phyloP scores from a whole-genome alignment of 2,888 invertebrate species.

The Cephus sareptanus region DNA sequence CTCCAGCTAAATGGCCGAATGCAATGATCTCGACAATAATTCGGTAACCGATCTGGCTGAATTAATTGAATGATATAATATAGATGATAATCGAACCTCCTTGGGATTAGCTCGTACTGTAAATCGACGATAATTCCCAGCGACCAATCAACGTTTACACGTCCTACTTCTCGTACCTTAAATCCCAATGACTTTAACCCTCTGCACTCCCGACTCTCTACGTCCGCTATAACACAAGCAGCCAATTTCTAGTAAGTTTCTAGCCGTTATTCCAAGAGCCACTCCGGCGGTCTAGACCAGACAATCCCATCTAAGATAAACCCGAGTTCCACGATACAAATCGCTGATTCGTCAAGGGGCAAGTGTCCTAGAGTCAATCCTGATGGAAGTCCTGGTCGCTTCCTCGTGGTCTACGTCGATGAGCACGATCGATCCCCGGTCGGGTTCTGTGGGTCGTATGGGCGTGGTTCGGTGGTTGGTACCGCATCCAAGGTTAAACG shows the following conservation, averaged over 20 bases:
- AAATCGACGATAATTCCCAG: not conserved
- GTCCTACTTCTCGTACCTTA: not conserved
- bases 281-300: not conserved
- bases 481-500: slow-evolving; percentile 7
- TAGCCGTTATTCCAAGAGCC: not conserved
- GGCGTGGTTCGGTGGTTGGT: slow-evolving; percentile 7
- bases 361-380: not conserved
- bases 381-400: not conserved
- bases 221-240: not conserved
- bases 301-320: not conserved
- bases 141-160: not conserved
- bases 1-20: not conserved
- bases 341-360: not conserved
- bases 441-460: not conserved
- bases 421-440: not conserved
- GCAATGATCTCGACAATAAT: slow-evolving; percentile 4
- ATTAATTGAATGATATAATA: not conserved
- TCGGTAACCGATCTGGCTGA: not conserved
- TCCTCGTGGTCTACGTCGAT: not conserved
- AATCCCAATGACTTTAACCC: not conserved
- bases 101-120: not conserved
- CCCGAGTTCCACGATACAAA: not conserved
- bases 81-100: not conserved
- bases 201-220: not conserved
- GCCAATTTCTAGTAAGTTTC: not conserved